Evolutionary conservation across 1,140 invertebrate genomes (phyloP).

Genomic region (Cotesia typhae): DNA sequence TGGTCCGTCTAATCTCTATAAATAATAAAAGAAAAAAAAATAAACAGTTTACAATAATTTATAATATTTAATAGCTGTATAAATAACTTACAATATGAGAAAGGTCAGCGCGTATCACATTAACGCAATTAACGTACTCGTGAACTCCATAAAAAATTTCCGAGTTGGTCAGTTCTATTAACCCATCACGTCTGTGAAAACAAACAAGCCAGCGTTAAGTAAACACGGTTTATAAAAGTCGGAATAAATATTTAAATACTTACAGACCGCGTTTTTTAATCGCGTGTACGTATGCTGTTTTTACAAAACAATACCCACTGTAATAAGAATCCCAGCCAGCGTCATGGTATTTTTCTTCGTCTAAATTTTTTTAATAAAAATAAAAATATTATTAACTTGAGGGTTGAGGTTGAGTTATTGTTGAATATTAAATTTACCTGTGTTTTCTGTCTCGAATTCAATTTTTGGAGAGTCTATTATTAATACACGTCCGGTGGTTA

Average conservation of each 20-base stretch:
- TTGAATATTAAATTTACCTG: constrained; percentile 10
- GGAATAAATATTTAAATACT: constrained; percentile 17
- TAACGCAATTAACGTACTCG: constrained; percentile 69
- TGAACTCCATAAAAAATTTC: constrained; percentile 67
- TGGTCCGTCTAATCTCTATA: constrained; percentile 65
- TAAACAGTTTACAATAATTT: constrained; percentile 35
- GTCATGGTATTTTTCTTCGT: constrained; percentile 70
- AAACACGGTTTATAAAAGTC: not conserved
- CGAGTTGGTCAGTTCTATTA: constrained; percentile 61
- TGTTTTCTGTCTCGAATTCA: constrained; percentile 14
- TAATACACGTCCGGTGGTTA: constrained; percentile 39
- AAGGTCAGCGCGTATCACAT: constrained; percentile 69
- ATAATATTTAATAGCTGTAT: constrained; percentile 32
- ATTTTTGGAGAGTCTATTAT: constrained; percentile 28
- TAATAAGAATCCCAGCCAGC: constrained; percentile 82
- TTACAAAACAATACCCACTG: constrained; percentile 73
- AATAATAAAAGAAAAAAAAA: constrained; percentile 40
- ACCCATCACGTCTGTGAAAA: constrained; percentile 49
- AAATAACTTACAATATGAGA: constrained; percentile 67
- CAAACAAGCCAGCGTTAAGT: not conserved
- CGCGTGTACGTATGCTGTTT: constrained; percentile 65
- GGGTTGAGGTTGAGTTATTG: not conserved
- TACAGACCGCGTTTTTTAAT: constrained; percentile 50
- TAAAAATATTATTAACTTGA: constrained; percentile 12
- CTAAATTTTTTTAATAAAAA: constrained; percentile 41